Conservation (phyloP, 1,140 invertebrate species). For the Papilio machaon region DNA sequence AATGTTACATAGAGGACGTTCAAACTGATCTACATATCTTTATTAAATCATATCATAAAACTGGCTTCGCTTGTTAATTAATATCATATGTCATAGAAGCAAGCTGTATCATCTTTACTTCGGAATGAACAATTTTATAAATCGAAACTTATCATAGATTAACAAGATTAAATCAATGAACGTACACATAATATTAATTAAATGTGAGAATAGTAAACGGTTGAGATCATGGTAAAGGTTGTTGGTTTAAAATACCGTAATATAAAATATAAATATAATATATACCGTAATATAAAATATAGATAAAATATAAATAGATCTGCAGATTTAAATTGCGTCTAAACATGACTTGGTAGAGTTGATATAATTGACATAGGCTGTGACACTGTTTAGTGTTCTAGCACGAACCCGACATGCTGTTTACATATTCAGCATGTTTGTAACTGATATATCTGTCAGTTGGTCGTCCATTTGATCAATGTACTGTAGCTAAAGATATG, state of each 20-base stretch:
- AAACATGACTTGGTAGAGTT: not conserved
- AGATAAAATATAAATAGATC: too few relatives aligned
- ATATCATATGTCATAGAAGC: not conserved
- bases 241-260: too few relatives aligned
- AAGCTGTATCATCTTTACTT: not conserved
- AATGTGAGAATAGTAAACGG: too few relatives aligned
- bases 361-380: not conserved
- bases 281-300: too few relatives aligned
- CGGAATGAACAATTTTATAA: not conserved
- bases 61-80: constrained; percentile 3
- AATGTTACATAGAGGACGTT: constrained; percentile 9
- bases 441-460: not conserved
- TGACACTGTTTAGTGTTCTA: not conserved
- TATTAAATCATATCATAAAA: constrained; percentile 7
- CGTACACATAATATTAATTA: too few relatives aligned
- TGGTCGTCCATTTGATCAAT: not conserved
- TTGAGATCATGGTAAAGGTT: too few relatives aligned
- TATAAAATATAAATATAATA: too few relatives aligned
- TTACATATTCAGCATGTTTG: not conserved
- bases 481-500: not conserved
- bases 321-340: not conserved
- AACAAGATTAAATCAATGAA: too few relatives aligned
- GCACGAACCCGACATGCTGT: not conserved
- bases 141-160: not conserved
- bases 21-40: constrained; percentile 18